Evolutionary conservation across 2,797 vertebrate genomes (phyloP).

Genomic region (Novumbra hubbsi): DNA sequence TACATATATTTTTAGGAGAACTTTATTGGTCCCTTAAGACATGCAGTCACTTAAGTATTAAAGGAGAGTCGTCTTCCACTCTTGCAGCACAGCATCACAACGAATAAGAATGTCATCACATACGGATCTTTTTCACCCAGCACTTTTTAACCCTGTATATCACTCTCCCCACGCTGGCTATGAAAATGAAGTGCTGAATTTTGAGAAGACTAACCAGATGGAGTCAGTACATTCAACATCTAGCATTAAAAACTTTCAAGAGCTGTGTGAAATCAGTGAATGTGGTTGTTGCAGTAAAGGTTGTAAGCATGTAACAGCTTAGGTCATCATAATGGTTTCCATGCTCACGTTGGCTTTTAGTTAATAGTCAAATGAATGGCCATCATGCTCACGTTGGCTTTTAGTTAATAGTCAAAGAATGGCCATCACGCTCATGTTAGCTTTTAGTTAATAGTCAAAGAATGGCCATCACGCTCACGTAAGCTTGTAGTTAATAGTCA

Average conservation of each 20-base stretch:
- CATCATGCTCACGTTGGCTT: constrained; percentile 1
- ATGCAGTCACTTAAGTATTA: background rate
- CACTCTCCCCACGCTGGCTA: constrained; percentile 74
- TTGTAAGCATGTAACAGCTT: background rate
- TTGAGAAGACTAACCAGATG: background rate
- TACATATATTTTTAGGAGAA: background rate
- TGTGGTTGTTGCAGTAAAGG: background rate
- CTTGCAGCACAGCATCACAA: constrained; percentile 52
- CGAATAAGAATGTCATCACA: constrained; percentile 52
- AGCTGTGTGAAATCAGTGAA: background rate
- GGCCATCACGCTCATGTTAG: background rate
- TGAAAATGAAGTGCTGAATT: constrained; percentile 27
- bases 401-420: background rate
- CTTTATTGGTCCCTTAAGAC: background rate
- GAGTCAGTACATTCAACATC: background rate
- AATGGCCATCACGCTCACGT: background rate
- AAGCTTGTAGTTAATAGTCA: background rate
- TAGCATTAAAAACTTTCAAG: background rate
- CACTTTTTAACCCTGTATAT: constrained; percentile 69
- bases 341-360: constrained; percentile 6
- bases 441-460: background rate
- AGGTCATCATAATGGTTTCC: background rate
- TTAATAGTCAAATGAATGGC: background rate
- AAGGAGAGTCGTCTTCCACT: background rate
- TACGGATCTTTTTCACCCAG: constrained; percentile 73